Evolutionary conservation across 2,888 invertebrate species (phyloP), one percentile per base, ranked within the genome.

Genomic region (Chalcis sispes): DNA sequence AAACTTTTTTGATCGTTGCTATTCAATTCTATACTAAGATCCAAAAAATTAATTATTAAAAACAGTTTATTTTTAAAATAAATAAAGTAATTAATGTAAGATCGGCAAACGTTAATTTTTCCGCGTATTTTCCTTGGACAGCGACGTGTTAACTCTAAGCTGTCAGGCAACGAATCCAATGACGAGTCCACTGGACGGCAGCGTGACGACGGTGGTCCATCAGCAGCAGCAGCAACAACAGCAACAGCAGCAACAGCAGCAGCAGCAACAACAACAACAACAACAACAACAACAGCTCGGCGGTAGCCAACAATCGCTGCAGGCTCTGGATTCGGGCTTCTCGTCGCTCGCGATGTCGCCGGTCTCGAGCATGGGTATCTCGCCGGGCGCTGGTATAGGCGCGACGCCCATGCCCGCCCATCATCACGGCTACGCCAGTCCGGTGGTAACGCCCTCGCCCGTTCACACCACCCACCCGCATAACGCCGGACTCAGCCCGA

Each of bases 281-380:
- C 72, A 69, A 15, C 72, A 71, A 15, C 70, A 66, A 15, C 42
- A 42, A 5, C 62, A 56, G 15, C 52, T 72, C 2, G 15, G 42
- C 29, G 25, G 40, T 0, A 40, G 52, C 8, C 69, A 62, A 23
- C 56, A 64, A 23, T 69, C 76, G 7, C 20, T 69, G 13, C 61
- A 59, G 2, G 82, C 84, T 20, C 79, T 88, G 25, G 87, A 88
- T 52, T 84, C 88, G 25, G 83, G 83, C 25, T 87, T 87, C 75
- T 85, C 88, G 18, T 87, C 85, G 78, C 79, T 87, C 8, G 84
- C 86, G 3, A 87, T 88, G 82, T 86, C 88, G 20, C 88, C 88
- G 27, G 80, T 80, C 59, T 79, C 87, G 40, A 84, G 86, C 54
- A 86, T 88, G 85, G 87, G 87, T 13, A 87, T 88, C 84, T 87